Evolutionary conservation across 2,113 vertebrate species (phyloP), one percentile per base, ranked within the genome.

Genomic region (Hippoglossus stenolepis): DNA sequence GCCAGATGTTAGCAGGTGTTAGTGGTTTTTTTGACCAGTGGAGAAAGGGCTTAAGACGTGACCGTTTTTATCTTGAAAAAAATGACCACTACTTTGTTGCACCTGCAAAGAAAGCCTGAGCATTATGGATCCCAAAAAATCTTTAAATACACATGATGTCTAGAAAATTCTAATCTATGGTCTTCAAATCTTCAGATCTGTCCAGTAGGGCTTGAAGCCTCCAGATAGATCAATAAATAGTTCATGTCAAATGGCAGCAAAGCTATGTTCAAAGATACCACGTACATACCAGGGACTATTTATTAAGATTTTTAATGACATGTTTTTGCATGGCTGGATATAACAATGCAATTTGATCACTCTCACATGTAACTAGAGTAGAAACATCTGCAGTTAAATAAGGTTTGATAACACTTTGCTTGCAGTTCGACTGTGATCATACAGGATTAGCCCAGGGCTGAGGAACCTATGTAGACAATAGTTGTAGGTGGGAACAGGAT

Each of bases 371-470:
- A 77, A 54, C 62, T 62, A 12, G 3, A 60, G 70, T 18, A 61
- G 23, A n/a, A 58, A 7, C 38, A 3, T 65, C 65, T 81, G 21
- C 51, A 17, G 3, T 57, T 12, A 5, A 58, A 35, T n/a, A 53
- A 24, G 40, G 9, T 23, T 72, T 80, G 77, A 90, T 89, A 84
- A 79, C 59, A 85, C 65, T 82, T 83, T 45, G 65, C 76, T 20
- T 49, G 65, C 65, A 28, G 70, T 65, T n/a, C 83, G 72, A 59
- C 84, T 88, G 40, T 87, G 76, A 87, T 91, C 87, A 79, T 45
- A 18, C 54, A 49, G 35, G 49, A 60, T 72, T 70, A 57, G 69
- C 82, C 51, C 21, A 0, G 21, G 66, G 82, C 78, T 11, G 47
- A 57, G 71, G 65, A 75, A 84, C 59, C 74, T 26, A 23, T 61